Evolutionary conservation across 2,888 invertebrate species (phyloP).

Genomic region (Euplagia quadripunctaria): DNA sequence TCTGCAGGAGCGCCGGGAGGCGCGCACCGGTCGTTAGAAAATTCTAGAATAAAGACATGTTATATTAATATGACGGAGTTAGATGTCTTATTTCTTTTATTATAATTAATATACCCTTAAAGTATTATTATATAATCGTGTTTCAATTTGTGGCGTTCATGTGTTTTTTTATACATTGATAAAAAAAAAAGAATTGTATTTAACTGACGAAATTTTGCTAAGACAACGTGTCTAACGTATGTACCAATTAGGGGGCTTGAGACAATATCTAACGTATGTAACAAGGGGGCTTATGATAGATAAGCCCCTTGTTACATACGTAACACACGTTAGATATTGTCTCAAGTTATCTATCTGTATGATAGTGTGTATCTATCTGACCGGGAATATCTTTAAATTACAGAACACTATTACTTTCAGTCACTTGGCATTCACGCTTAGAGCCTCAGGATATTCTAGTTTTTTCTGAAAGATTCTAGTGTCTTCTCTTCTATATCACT

Average conservation of each 20-base stretch:
- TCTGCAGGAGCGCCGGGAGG: conserved; percentile 92
- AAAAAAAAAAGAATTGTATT: background rate
- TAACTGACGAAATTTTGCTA: background rate
- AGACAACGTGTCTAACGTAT: background rate
- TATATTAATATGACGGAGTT: no score
- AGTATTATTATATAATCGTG: background rate
- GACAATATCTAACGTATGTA: background rate
- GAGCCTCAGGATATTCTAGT: background rate
- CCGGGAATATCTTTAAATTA: no score
- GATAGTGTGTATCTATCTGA: no score
- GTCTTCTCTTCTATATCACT: background rate
- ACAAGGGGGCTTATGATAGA: no score
- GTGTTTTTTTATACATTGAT: background rate
- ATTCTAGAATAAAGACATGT: conserved; percentile 87
- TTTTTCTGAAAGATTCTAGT: background rate
- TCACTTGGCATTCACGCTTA: no score
- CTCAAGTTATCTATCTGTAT: background rate
- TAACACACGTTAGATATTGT: no score
- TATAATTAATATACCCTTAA: background rate
- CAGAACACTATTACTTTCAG: no score
- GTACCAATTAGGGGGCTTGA: background rate
- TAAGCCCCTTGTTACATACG: no score
- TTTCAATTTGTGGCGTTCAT: background rate
- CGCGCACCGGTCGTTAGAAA: conserved; percentile 94
- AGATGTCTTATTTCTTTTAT: no score